Conservation (phyloP, 2,888 invertebrate genomes). For the Cyaniris semiargus region DNA sequence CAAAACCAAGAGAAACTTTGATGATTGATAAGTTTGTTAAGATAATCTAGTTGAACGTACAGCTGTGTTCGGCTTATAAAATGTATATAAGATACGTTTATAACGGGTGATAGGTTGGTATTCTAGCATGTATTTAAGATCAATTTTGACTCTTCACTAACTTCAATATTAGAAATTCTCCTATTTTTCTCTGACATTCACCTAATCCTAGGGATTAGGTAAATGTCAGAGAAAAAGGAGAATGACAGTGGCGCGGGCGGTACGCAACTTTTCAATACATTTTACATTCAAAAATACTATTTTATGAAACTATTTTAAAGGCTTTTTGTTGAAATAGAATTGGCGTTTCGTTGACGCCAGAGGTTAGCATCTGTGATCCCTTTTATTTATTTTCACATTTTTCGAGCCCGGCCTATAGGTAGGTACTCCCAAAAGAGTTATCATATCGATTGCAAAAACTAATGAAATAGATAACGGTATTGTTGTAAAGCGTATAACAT, state of each 20-base stretch:
- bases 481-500: background rate
- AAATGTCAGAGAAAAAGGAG: no score
- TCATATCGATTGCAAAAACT: background rate
- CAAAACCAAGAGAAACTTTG: background rate
- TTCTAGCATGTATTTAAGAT: no score
- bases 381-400: background rate
- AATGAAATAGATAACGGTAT: background rate
- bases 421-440: background rate
- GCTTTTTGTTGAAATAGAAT: constrained; percentile 7
- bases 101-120: no score
- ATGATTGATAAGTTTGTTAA: background rate
- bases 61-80: background rate
- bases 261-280: background rate
- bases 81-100: no score
- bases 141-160: background rate
- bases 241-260: background rate
- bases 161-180: no score
- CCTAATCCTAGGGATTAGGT: no score
- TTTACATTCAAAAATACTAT: background rate
- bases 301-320: constrained; percentile 4
- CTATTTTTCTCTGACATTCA: no score
- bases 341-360: background rate
- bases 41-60: background rate
- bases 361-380: constrained; percentile 8
- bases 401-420: background rate